Base-by-base conservation (phyloP, 2,888 invertebrate species). In the Drosophila trichaetosa region DNA sequence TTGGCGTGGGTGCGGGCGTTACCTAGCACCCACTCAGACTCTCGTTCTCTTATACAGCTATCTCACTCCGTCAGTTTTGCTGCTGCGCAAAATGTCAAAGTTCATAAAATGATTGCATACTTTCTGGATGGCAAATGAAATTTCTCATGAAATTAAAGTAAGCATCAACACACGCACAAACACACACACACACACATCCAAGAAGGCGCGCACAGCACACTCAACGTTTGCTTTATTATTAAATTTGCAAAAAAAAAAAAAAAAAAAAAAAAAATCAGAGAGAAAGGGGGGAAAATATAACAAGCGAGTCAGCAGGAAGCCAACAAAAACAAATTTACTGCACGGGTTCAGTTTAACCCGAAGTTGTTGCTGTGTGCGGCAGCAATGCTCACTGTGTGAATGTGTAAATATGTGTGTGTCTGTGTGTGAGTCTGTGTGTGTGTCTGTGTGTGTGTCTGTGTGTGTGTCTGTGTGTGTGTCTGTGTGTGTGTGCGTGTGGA, bases 101-200 rank as follows among this genome's bases (percentile, higher is more conserved):
- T 77, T 81, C 77, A 65, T 53, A 69, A 79, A 77, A 82, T 74
- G 63, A 74, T 77, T 83, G 85, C 83, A 85, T 83, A 83, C 77
- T 81, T 85, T 77, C 49, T 60, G 79, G 69, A 54, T 53, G 80
- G 56, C 65, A 62, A 62, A 69, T 69, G 74, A 76, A 81, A 76
- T 72, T 82, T 73, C 70, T 74, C 69, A 74, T 84, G 69, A 69
- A 84, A 82, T 80, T 80, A 69, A 82, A 84, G 59, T 74, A 58
- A 73, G 69, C 61, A 70, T 60, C 40, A 67, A 49, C 34, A 72
- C n/a, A 58, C 53, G 46, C 62, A 31, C 56, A 52, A 66, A 63
- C 69, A 60, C 60, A 60, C 57, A 31, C 31, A 40, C 53, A 65
- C 56, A 24, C 40, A 36, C 24, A 38, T 21, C 4, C 40, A 46